Base-by-base conservation (phyloP, 2,888 invertebrate genomes). In the Steromphala cineraria region DNA sequence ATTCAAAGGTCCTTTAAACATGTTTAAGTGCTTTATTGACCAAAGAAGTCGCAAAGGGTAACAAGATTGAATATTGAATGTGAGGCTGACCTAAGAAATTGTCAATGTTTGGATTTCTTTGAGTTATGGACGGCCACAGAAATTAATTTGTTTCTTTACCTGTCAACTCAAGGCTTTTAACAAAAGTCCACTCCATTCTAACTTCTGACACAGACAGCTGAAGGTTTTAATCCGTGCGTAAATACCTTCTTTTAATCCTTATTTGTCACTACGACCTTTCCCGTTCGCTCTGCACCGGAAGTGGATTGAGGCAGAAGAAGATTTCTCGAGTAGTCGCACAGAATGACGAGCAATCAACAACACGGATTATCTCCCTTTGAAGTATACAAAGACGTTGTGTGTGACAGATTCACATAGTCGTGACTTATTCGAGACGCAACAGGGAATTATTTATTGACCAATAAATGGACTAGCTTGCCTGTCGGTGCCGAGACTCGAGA, bases 221-320 rank as follows among this genome's bases (percentile, higher is more conserved):
- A 62, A 19, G 40, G 13, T 71, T 71, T 71, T 71, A 71, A 71
- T 71, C 71, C 71, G 8, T 19, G 71, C 36, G 71, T 71, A 71
- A 71, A 71, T 71, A 71, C 19, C 36, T 40, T 36, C 71, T 71
- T 71, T 71, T 36, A 71, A 71, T 71, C 71, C 71, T 36, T 31
- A 71, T 71, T 36, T 71, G 71, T 71, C 71, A 40, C 71, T 40
- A 19, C 24, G 71, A 71, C 71, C 71, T 71, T 71, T 71, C 36
- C 36, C 36, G 10, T 46, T 46, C 46, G 46, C 8, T 46, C 46
- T 46, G 36, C 36, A 71, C 71, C 71, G 71, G 71, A 71, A 71
- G 71, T 40, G 17, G 71, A 2, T 13, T 71, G 40, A 71, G 71
- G 36, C 71, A 31, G n/a, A 19, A 40, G 67, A 21, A 31, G 36